Base-by-base conservation (phyloP, 2,888 invertebrate species). In the Ischnura elegans region DNA sequence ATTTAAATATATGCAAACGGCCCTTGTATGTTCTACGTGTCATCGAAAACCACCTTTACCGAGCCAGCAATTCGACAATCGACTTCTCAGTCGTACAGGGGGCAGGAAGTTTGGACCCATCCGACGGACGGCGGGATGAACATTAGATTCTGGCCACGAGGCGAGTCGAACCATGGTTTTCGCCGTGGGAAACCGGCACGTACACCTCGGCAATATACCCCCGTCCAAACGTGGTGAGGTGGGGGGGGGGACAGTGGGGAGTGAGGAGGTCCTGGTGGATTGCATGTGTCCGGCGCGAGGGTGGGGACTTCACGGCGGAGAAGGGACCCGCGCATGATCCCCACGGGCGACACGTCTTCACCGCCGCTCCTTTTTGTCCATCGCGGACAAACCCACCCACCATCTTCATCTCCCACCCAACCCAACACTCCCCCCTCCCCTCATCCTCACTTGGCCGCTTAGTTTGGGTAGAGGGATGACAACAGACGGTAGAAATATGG, bases 281-380 rank as follows among this genome's bases (percentile, higher is more conserved):
- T 13, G 87, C 10, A 36, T 2, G n/a, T 46, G 36, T 29, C 45
- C 42, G 36, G 8, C 42, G 61, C 42, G 61, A 55, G 29, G 55
- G 87, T 36, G 42, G 29, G 47, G 51, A 51, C 46, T 51, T 36
- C 87, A 47, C 47, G 36, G 36, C 87, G 90, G 90, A 55, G 55
- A 42, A 21, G 55, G 16, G 90, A n/a, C 61, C 90, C 55, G 90
- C 90, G 90, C 90, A 90, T 90, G 90, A 90, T 90, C 90, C 90
- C 36, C 13, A 55, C 19, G 43, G 90, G 90, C 66, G 61, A 90
- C 90, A 90, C 61, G 90, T 90, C 42, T 90, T 19, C 76, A 66
- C 90, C 76, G 90, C 90, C 90, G 90, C 90, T 90, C 90, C 90
- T 51, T 90, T 76, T 19, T 76, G 76, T 25, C 76, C 76, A 36